These are phyloP conservation scores for Probaryconus sp. DNA, from an alignment of 1,140 invertebrate genomes.

Conservation along the genomic window DNA sequence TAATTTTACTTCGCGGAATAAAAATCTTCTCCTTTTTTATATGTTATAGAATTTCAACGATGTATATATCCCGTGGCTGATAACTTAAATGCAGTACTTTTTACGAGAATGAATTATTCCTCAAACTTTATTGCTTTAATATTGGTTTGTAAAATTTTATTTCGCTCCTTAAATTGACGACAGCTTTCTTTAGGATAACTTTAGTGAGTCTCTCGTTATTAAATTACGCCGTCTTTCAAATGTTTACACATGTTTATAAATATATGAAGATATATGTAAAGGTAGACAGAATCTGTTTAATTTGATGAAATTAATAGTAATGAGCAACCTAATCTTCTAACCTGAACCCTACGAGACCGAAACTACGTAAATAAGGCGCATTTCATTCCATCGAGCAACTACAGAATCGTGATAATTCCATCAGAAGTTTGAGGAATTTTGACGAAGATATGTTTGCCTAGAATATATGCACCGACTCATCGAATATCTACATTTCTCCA, in stretches of 20 bases:
- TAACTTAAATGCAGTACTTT: constrained; percentile 22
- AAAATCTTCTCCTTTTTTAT: constrained; percentile 13
- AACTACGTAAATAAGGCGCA: constrained; percentile 40
- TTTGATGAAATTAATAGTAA: constrained; percentile 29
- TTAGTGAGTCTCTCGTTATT: too few relatives aligned
- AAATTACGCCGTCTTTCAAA: too few relatives aligned
- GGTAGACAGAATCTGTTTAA: background rate
- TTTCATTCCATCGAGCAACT: constrained; percentile 18
- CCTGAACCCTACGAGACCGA: constrained; percentile 39
- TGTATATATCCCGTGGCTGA: constrained; percentile 6
- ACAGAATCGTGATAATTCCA: constrained; percentile 50
- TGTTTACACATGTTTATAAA: too few relatives aligned
- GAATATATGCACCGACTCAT: constrained; percentile 29
- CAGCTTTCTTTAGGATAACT: too few relatives aligned
- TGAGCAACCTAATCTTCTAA: constrained; percentile 37
- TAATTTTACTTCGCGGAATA: constrained; percentile 26
- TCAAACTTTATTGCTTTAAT: constrained; percentile 1
- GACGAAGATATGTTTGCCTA: constrained; percentile 46
- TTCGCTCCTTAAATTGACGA: too few relatives aligned
- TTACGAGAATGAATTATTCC: constrained; percentile 7
- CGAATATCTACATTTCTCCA: too few relatives aligned
- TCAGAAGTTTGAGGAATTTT: constrained; percentile 51
- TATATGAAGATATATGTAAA: constrained; percentile 23
- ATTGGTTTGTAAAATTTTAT: too few relatives aligned
- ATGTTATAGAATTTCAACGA: constrained; percentile 19